Percentiles rank a stretch among this genome's conserved stretches.
Evolutionary conservation across 2,113 vertebrate species (phyloP).

Genomic region (Silurus meridionalis): DNA sequence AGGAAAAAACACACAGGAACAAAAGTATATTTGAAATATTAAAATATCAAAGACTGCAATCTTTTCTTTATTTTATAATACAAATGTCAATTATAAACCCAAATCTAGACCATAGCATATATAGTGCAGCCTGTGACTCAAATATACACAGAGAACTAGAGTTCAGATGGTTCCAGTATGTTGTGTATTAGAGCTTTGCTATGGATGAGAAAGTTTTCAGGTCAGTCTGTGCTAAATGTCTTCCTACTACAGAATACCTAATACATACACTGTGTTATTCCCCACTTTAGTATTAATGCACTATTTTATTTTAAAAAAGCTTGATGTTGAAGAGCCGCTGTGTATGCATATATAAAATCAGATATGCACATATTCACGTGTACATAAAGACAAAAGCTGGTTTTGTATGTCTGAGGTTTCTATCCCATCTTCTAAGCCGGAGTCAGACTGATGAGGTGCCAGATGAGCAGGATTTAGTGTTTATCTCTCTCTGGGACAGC

Average conservation of each 20-base stretch:
- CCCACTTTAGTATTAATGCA: neutral
- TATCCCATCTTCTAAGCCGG: slow-evolving; percentile 30
- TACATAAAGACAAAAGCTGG: neutral
- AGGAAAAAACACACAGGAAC: neutral
- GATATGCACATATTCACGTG: neutral
- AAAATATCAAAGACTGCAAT: neutral
- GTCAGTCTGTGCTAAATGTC: neutral
- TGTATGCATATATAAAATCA: neutral
- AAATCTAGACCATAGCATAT: neutral
- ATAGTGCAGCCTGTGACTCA: neutral
- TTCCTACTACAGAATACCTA: neutral
- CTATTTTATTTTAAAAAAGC: neutral
- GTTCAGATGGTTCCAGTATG: neutral
- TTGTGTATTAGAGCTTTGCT: neutral
- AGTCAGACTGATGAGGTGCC: slow-evolving; percentile 51
- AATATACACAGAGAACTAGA: neutral
- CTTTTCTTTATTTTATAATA: neutral
- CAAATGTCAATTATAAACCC: neutral
- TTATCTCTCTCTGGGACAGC: slow-evolving; percentile 46
- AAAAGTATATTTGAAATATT: neutral
- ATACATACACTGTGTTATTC: neutral
- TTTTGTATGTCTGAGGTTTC: slow-evolving; percentile 32
- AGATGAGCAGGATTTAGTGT: slow-evolving; percentile 36
- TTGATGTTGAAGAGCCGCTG: slow-evolving; percentile 18
- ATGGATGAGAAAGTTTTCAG: neutral